Percentiles rank a stretch among this genome's conserved stretches.
phyloP scores from a whole-genome alignment of 2,113 vertebrate species.

The Elgaria multicarinata region DNA sequence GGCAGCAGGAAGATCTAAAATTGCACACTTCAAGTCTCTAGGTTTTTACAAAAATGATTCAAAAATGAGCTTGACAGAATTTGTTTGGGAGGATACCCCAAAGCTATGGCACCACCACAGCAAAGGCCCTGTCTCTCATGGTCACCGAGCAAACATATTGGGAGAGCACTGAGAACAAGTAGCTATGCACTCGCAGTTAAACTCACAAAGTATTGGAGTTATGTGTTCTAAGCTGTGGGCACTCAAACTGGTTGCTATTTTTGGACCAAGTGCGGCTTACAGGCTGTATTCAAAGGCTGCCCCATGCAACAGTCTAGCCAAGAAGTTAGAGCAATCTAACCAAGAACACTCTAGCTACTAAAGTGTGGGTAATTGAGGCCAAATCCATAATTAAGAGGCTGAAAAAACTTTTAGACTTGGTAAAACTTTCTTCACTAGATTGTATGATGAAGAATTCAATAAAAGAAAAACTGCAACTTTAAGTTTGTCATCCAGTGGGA shows the following conservation, averaged over 20 bases:
- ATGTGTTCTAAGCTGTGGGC: background rate
- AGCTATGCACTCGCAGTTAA: too few species aligned
- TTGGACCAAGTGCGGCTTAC: background rate
- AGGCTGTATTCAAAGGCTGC: background rate
- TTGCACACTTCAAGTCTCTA: background rate
- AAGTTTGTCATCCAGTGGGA: background rate
- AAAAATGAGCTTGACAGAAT: background rate
- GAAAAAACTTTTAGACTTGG: background rate
- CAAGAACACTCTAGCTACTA: background rate
- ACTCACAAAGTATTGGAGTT: too few species aligned
- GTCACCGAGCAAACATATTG: background rate
- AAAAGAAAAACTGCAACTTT: background rate
- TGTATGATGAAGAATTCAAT: background rate
- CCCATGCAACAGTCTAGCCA: background rate
- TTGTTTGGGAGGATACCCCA: background rate
- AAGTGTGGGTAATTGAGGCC: background rate
- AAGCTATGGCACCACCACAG: background rate
- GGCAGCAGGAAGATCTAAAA: background rate
- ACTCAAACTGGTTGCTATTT: background rate
- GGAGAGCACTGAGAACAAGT: too few species aligned
- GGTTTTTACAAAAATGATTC: background rate
- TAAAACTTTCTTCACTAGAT: background rate
- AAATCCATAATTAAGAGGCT: background rate
- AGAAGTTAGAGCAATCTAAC: background rate
- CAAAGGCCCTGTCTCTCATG: too few species aligned